Evolutionary conservation across 2,797 vertebrate species (phyloP), one percentile per base, ranked within the genome.

Genomic region (Pantherophis vulpinus): DNA sequence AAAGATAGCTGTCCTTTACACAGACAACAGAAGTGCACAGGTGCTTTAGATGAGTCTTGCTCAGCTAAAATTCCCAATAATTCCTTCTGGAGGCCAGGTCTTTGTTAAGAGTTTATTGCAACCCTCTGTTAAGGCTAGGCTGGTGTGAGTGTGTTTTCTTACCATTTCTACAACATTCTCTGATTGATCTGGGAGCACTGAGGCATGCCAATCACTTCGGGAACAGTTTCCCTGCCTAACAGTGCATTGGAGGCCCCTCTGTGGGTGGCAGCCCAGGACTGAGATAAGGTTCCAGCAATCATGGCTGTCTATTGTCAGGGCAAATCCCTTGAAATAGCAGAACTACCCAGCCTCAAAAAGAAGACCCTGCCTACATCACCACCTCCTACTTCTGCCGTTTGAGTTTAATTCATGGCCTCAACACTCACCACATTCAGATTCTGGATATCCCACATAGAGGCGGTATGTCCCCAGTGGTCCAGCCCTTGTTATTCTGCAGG

Each of bases 271-370:
- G 91, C 91, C 37, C 47, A 12, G 47, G 27, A 58, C 86, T 11
- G 10, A 89, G 89, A 91, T 94, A 94, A 92, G 51, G 89, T 94
- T 92, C 61, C 86, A 6, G 63, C 32, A 90, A 92, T 94, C 91
- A 90, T 14, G 47, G 63, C 56, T 55, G 32, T 59, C 93, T 56
- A 88, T 94, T 94, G 93, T 90, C 47, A 47, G 47, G 32, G 83
- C 86, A 94, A 94, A 94, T 90, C 93, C 91, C 63, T 63, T 16
- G 27, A 59, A 61, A 94, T 25, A 60, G 83, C 63, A 92, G 66
- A 37, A 79, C 37, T 56, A 6, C 14, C 60, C 12, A 14, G 47
- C 47, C 47, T 32, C 79, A 42, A 51, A 51, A 51, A 23, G 42
- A 74, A 47, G 25, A 87, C n/a, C 3, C 88, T 23, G 23, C 6